Conservation (phyloP, 2,113 vertebrate species). For the Emydura subglobosa region DNA sequence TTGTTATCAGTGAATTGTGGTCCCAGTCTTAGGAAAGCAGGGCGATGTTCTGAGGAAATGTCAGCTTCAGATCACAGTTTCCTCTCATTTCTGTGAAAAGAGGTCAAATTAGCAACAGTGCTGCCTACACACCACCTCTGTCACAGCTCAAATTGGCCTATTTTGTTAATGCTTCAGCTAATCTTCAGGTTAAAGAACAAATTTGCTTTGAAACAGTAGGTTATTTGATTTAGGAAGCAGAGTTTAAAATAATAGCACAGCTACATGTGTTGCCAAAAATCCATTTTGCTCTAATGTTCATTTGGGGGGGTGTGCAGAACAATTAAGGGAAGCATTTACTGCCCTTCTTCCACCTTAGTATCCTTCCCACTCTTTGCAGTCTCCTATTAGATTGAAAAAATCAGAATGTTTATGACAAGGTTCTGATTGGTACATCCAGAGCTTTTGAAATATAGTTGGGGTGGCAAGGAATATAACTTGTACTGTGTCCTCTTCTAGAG, state of each 20-base stretch:
- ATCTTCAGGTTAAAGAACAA: background rate
- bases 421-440: background rate
- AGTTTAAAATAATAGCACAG: conserved; percentile 55
- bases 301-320: background rate
- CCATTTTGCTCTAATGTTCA: background rate
- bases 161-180: conserved; percentile 25
- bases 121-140: conserved; percentile 11
- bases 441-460: background rate
- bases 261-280: conserved; percentile 24
- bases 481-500: background rate
- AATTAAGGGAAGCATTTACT: conserved; percentile 35
- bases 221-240: conserved; percentile 60
- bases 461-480: background rate
- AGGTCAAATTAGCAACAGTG: conserved; percentile 68
- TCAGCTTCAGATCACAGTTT: conserved; percentile 78
- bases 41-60: conserved; percentile 79
- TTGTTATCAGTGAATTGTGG: conserved; percentile 82
- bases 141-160: background rate
- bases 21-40: conserved; percentile 75
- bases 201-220: conserved; percentile 60
- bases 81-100: conserved; percentile 70
- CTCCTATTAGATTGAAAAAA: background rate
- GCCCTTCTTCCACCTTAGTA: background rate
- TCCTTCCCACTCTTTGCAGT: background rate
- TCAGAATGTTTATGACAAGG: background rate